Evolutionary conservation across 23 tunicate species (phyloP), one percentile per base, ranked within the genome.

Genomic region (Halocynthia roretzi): DNA sequence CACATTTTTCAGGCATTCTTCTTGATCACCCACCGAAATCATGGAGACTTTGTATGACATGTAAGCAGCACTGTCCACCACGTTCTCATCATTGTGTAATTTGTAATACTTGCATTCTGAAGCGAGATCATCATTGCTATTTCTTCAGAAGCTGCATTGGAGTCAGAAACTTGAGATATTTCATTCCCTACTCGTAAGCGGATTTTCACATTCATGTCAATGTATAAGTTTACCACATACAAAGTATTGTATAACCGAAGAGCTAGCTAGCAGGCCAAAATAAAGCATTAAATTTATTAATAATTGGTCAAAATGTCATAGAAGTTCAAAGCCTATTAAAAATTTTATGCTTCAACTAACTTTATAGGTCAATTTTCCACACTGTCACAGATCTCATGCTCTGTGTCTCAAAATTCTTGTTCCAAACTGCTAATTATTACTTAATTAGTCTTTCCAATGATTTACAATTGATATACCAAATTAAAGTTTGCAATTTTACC

Each of bases 71-170:
- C 63, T 86, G 80, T 51, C 98, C 98, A 51, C 98, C 98, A 17
- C 63, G 98, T 62, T 77, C 98, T 19, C 98, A 92, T 61, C 98
- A 92, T 83, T 92, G 98, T 75, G 48, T 80, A 2, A 40, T 86
- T 23, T 92, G 98, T 71, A 76, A 82, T 11, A 60, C 72, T 55
- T 92, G 98, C 48, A 75, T 92, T 12, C 50, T 86, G 44, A 86
- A 92, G 71, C 90, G 68, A 18, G 98, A 92, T 67, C 98, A 92
- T 57, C 98, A 92, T 62, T 92, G 98, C 79, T 92, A 82, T 68
- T 92, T 92, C 80, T 71, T 92, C 53, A 60, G 60, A 6, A 85
- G 79, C 22, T 92, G 98, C 64, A 85, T 92, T 69, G 92, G 92
- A 31, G 50, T 86, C 8, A 61, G 71, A 22, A 92, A 92, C 77